Conservation (phyloP, 1,140 invertebrate species). For the Drosophila arawakana region DNA sequence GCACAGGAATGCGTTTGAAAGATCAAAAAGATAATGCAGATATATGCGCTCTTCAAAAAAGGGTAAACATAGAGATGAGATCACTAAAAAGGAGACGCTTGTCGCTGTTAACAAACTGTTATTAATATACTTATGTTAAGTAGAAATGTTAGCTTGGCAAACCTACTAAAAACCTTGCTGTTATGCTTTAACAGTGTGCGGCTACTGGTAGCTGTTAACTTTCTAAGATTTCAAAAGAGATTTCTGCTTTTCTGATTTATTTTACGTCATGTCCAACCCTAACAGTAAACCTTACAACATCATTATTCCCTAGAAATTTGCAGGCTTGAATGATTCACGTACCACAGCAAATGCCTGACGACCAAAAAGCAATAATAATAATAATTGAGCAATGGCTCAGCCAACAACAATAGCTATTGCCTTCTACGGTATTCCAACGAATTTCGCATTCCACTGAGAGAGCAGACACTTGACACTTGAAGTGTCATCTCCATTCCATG, state of each 20-base stretch:
- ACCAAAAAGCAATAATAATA: conserved; percentile 16
- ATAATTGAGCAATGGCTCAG: conserved; percentile 4
- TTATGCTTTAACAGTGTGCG: neutral
- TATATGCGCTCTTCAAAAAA: neutral
- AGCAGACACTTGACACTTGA: conserved; percentile 64
- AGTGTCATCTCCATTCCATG: conserved; percentile 46
- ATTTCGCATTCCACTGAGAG: conserved; percentile 35
- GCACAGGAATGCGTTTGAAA: conserved; percentile 37
- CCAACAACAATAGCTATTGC: conserved; percentile 12
- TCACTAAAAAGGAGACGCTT: neutral
- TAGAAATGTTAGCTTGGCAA: no score
- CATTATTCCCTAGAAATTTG: conserved; percentile 4
- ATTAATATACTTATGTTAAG: neutral
- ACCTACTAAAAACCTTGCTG: neutral
- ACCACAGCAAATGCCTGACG: neutral
- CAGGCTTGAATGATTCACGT: conserved; percentile 6
- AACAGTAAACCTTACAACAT: neutral
- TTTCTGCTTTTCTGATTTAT: neutral
- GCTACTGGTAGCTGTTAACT: neutral
- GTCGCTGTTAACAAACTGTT: neutral
- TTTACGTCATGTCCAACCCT: neutral
- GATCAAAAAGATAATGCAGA: conserved; percentile 52
- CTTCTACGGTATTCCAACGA: conserved; percentile 37
- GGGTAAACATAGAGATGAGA: conserved; percentile 7
- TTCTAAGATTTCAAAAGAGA: neutral